Percentiles rank a stretch among this genome's conserved stretches.
These are phyloP conservation scores for Leucoraja erinaceus DNA, from an alignment of 2,113 vertebrate genomes.

Conservation along the genomic window DNA sequence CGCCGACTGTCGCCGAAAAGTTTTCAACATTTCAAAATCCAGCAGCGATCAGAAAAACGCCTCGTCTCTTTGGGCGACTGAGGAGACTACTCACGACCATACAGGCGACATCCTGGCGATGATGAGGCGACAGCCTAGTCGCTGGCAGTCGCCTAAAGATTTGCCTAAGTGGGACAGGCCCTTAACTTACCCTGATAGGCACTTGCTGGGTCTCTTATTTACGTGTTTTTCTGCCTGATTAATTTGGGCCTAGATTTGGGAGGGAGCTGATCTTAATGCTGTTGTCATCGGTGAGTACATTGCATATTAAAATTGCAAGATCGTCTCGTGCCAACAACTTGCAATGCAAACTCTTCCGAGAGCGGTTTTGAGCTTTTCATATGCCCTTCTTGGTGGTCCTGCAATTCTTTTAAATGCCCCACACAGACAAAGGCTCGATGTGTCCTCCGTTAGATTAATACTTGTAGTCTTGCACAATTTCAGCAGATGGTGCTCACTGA, in stretches of 20 bases:
- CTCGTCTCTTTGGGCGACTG: too few species aligned
- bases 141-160: too few species aligned
- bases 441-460: not conserved
- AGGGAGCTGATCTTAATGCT: not conserved
- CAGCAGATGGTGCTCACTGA: constrained; percentile 35
- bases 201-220: not conserved
- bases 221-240: not conserved
- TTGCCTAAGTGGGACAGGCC: too few species aligned
- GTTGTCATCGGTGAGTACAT: not conserved
- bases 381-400: not conserved
- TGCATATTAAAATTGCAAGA: not conserved
- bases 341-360: not conserved
- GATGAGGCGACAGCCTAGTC: too few species aligned
- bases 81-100: too few species aligned
- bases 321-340: not conserved
- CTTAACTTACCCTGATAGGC: not conserved
- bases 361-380: not conserved
- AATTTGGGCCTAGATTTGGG: not conserved
- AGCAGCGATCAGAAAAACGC: too few species aligned
- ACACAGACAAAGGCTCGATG: not conserved
- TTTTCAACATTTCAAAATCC: too few species aligned
- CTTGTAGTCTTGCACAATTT: constrained; percentile 31
- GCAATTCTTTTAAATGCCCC: not conserved
- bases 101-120: too few species aligned
- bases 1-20: too few species aligned